A percentile compares a stretch with the other conserved stretches of the same genome.
phyloP scores from a whole-genome alignment of 2,888 invertebrate genomes.

The Marasmarcha lunaedactyla region DNA sequence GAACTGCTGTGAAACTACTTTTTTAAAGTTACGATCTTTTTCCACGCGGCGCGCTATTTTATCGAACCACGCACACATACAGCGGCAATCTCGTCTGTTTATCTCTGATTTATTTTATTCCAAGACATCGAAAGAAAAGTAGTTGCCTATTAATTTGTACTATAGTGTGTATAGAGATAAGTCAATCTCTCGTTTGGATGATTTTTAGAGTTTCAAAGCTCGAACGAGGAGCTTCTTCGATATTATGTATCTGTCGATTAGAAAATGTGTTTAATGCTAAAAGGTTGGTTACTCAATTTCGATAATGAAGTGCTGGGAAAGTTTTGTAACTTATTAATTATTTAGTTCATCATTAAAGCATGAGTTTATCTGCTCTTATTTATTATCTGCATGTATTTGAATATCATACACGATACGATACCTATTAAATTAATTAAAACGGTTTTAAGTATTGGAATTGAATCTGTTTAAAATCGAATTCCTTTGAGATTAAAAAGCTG shows the following conservation, averaged over 20 bases:
- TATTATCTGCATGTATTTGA: too few relatives aligned
- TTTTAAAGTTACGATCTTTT: neutral
- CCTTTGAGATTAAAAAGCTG: too few relatives aligned
- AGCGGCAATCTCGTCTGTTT: constrained; percentile 51
- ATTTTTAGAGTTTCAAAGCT: constrained; percentile 10
- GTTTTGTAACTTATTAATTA: constrained; percentile 14
- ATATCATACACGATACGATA: too few relatives aligned
- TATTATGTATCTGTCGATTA: too few relatives aligned
- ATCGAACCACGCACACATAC: constrained; percentile 20
- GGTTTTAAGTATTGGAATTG: too few relatives aligned
- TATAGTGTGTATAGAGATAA: constrained; percentile 48
- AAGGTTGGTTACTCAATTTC: neutral
- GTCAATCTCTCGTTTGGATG: constrained; percentile 55
- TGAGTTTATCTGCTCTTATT: too few relatives aligned
- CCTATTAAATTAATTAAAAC: too few relatives aligned
- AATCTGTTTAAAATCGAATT: too few relatives aligned
- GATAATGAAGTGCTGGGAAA: too few relatives aligned
- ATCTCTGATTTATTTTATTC: constrained; percentile 67
- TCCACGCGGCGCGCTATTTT: neutral
- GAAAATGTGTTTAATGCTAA: neutral
- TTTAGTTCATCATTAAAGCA: too few relatives aligned
- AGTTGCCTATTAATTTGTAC: constrained; percentile 61
- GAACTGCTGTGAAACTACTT: too few relatives aligned
- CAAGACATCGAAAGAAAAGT: constrained; percentile 50
- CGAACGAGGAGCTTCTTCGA: too few relatives aligned